Base-by-base conservation (phyloP, 2,113 vertebrate species). In the Vanacampus margaritifer region DNA sequence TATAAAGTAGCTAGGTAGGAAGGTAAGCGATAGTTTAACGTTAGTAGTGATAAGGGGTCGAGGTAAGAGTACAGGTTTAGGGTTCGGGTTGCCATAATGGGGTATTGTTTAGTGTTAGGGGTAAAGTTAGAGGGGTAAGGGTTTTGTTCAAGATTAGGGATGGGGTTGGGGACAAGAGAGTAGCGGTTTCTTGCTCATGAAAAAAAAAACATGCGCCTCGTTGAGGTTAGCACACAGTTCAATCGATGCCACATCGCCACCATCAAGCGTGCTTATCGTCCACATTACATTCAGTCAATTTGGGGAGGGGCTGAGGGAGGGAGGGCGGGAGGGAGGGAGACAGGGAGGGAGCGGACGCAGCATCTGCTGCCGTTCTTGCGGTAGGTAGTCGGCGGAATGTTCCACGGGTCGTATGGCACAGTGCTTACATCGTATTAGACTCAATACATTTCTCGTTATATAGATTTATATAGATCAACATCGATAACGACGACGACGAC, bases 251-350 rank as follows among this genome's bases (percentile, higher is more conserved):
- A 39, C 37, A 11, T 19, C 56, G 11, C 21, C 35, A 21, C 24
- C 21, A 23, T 61, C 36, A 13, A 41, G 12, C 6, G 36, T 16
- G 36, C 23, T n/a, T 13, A 46, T 80, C 75, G 85, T 69, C 69
- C 82, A 87, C 74, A 75, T 78, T 89, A 91, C 90, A 91, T 91
- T 91, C 87, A 86, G 83, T 81, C 74, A 81, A 80, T 62, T 58
- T 59, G 16, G 63, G 69, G 60, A 78, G 78, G 73, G 67, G 68
- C 83, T 13, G 23, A 13, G 51, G n/a, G 51, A 17, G 54, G 13
- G n/a, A n/a, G n/a, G n/a, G n/a, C n/a, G 51, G n/a, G 51, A 17
- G 63, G 69, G 60, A 78, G 78, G 73, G 67, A 67, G 82, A 3
- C 11, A 13, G 51, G n/a, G 51, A 17, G 53, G 21, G 21, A n/a